Conservation (phyloP, 2,797 vertebrate species). For the Poeciliopsis turneri region DNA sequence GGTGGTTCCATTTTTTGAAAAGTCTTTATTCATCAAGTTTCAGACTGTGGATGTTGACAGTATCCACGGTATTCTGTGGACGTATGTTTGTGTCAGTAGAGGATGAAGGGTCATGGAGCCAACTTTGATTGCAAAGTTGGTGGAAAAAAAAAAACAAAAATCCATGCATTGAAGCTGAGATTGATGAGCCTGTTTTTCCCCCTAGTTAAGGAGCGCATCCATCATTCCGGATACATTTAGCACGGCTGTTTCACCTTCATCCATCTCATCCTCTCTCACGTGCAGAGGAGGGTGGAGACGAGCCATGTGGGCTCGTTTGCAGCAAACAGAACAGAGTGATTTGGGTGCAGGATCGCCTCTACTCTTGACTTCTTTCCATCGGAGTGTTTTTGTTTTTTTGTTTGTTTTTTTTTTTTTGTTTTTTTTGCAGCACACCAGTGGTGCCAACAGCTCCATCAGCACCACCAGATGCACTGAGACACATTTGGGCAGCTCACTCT, state of each 20-base stretch:
- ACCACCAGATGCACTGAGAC: conserved; percentile 74
- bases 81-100: background rate
- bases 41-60: background rate
- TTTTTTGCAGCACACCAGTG: conserved; percentile 48
- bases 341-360: conserved; percentile 68
- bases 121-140: conserved; percentile 12
- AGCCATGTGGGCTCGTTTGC: conserved; percentile 63
- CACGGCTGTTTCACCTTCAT: conserved; percentile 58
- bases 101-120: conserved; percentile 2
- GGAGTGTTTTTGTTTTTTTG: conserved; percentile 30
- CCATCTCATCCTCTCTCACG: conserved; percentile 43
- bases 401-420: conserved; percentile 11
- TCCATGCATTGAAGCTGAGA: conserved; percentile 30
- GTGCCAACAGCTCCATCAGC: conserved; percentile 77
- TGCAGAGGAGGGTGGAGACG: conserved; percentile 50
- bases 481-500: conserved; percentile 87
- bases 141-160: conserved; percentile 35
- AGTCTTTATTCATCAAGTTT: conserved; percentile 13
- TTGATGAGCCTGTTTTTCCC: conserved; percentile 41
- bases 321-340: conserved; percentile 63
- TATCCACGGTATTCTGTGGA: background rate
- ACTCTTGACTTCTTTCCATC: conserved; percentile 60
- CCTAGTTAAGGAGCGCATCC: conserved; percentile 44
- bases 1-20: background rate
- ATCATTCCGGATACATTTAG: conserved; percentile 55